phyloP scores from a whole-genome alignment of 2,797 vertebrate genomes.

The Harpagifer antarcticus region DNA sequence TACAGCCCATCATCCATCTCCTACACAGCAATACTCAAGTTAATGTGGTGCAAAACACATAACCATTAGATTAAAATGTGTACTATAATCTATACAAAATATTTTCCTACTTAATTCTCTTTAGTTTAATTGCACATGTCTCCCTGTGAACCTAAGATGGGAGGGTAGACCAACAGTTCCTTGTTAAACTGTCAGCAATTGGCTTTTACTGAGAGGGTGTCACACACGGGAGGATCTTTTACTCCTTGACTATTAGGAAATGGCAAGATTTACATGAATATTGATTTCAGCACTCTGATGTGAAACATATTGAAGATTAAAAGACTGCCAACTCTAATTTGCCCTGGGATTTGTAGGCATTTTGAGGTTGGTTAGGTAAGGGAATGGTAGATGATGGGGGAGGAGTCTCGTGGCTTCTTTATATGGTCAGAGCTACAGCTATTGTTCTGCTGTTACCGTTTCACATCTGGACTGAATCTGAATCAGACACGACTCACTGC shows the following conservation, averaged over 20 bases:
- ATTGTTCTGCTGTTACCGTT: slow-evolving; percentile 21
- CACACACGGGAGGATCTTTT: neutral
- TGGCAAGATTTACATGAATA: neutral
- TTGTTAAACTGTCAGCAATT: neutral
- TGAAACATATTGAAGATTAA: neutral
- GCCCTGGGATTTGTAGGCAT: neutral
- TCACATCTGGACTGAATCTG: slow-evolving; percentile 42
- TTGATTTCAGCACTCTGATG: neutral
- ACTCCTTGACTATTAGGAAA: neutral
- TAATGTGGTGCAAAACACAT: slow-evolving; percentile 8
- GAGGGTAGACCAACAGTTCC: neutral
- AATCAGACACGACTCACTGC: slow-evolving; percentile 34
- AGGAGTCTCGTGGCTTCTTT: slow-evolving; percentile 10
- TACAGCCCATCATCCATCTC: slow-evolving; percentile 11
- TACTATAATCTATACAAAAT: neutral
- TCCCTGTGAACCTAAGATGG: neutral
- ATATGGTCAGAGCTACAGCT: slow-evolving; percentile 16
- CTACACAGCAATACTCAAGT: neutral
- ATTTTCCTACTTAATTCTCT: neutral
- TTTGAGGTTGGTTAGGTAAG: neutral
- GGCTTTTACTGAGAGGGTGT: slow-evolving; percentile 1
- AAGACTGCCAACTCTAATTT: neutral
- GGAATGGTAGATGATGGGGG: neutral
- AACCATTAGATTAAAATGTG: neutral
- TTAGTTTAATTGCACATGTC: neutral